A percentile compares a stretch with the other conserved stretches of the same genome.
phyloP scores from a whole-genome alignment of 1,140 invertebrate genomes.

The Leucophenga varia region DNA sequence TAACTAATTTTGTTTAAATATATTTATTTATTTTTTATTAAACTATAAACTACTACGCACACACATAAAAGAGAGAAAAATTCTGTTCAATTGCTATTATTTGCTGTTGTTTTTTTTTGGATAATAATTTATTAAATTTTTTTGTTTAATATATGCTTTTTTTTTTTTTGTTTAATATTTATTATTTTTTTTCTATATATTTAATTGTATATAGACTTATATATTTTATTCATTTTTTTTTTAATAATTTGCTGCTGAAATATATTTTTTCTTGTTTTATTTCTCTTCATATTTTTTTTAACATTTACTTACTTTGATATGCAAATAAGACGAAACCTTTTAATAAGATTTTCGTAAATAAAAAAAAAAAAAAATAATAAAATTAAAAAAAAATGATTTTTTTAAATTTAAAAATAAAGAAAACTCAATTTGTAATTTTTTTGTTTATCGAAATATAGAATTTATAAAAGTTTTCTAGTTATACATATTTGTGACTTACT shows the following conservation, averaged over 20 bases:
- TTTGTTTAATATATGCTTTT: constrained; percentile 1
- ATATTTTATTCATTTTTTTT: not conserved
- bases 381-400: no score
- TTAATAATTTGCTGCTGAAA: not conserved
- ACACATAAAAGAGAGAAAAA: constrained; percentile 17
- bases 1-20: no score
- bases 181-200: not conserved
- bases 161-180: not conserved
- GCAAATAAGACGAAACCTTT: constrained; percentile 21
- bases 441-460: no score
- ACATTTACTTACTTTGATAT: constrained; percentile 13
- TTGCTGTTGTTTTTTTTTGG: not conserved
- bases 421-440: no score
- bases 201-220: not conserved
- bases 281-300: not conserved
- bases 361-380: no score
- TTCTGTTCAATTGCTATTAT: constrained; percentile 7
- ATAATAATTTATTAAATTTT: not conserved
- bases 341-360: constrained; percentile 5
- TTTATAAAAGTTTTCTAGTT: no score
- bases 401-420: no score
- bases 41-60: constrained; percentile 22
- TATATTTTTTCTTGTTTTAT: not conserved
- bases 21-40: not conserved
- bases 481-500: no score